Base-by-base conservation (phyloP, 1,140 invertebrate genomes). In the Diabrotica undecimpunctata region DNA sequence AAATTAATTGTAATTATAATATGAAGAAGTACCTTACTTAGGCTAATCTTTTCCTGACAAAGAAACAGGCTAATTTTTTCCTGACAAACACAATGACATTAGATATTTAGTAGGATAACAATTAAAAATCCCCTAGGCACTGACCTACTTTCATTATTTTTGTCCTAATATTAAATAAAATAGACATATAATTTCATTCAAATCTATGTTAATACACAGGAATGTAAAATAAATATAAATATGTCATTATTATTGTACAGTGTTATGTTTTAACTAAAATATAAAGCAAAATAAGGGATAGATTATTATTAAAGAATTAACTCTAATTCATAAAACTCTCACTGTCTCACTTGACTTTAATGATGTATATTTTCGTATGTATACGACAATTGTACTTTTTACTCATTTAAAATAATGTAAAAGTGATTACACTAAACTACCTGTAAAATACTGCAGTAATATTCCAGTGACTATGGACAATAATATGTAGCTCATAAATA, bases 61-160 rank as follows among this genome's bases (percentile, higher is more conserved):
- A 58, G 25, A 60, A 46, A 10, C n/a, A 46, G 41, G 61, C 5
- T 8, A 11, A 37, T 25, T 37, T 6, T n/a, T 51, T 12, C 51
- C 12, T 60, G 57, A 53, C 62, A 64, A 58, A 50, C n/a, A 46
- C 46, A 64, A 39, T 38, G 54, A 52, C 36, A 57, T 57, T 41
- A 50, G 55, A 46, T 52, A 54, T 67, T 67, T 64, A 64, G 62
- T 67, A 56, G 62, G 66, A 54, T 63, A 64, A 66, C 41, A 41
- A 13, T 46, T 51, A 61, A 67, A 67, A 67, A 54, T 64, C 66
- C n/a, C 66, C 66, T 67, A 67, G 66, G 51, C 52, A 64, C 57
- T 67, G 66, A 67, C 66, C 66, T 67, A 67, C 56, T 64, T 67
- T 61, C 46, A 55, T n/a, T 38, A 53, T 60, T 65, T 61, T 58